These are phyloP conservation scores for Diplogasteroides magnus DNA, from an alignment of 1,140 invertebrate species.

Conservation along the genomic window DNA sequence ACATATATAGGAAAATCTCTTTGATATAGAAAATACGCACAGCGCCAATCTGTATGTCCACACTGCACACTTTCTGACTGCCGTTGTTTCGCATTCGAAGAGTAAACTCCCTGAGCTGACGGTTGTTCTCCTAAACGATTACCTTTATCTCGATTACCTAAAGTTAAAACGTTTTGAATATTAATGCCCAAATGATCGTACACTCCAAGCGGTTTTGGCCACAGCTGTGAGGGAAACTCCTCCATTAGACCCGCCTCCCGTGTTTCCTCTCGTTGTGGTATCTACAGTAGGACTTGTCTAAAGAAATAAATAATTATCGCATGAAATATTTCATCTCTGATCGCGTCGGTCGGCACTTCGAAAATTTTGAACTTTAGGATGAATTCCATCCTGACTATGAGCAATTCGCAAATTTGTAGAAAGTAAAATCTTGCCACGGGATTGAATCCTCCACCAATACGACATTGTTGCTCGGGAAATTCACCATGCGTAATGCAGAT, in stretches of 20 bases:
- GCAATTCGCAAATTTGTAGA: too few relatives aligned
- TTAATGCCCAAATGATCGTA: background rate
- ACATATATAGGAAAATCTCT: too few relatives aligned
- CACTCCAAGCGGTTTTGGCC: background rate
- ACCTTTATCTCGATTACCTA: background rate
- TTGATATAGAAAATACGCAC: background rate
- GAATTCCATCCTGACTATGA: too few relatives aligned
- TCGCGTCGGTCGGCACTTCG: background rate
- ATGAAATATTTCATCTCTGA: too few relatives aligned
- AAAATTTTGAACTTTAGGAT: too few relatives aligned
- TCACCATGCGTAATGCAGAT: background rate
- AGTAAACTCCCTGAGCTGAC: background rate
- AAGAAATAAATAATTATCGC: too few relatives aligned
- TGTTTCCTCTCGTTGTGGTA: background rate
- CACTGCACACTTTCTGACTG: background rate
- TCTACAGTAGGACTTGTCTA: background rate
- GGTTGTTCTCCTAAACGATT: background rate
- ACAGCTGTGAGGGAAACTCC: background rate
- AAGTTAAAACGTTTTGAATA: background rate
- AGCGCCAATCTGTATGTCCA: background rate
- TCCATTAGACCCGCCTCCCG: background rate
- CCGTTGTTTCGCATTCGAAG: background rate
- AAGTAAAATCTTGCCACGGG: too few relatives aligned
- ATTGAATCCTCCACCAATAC: background rate
- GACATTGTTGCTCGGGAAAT: background rate